These are phyloP conservation scores for Acromyrmex charruanus DNA, from an alignment of 1,140 invertebrate genomes.

Conservation along the genomic window DNA sequence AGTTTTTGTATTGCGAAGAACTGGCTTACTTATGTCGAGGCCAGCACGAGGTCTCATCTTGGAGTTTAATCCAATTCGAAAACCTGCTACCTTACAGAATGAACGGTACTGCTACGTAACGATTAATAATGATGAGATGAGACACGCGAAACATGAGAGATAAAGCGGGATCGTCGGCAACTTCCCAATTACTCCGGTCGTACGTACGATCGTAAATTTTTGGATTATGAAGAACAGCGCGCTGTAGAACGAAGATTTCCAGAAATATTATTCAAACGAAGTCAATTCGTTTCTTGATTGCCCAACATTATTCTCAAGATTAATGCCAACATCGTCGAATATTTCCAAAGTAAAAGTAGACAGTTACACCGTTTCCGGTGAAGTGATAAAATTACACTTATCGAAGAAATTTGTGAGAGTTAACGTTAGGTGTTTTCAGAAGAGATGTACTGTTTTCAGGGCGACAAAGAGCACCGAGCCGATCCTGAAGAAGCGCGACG, in stretches of 20 bases:
- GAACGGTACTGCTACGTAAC: conserved; percentile 6
- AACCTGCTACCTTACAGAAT: background rate
- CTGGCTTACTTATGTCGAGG: background rate
- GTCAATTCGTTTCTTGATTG: background rate
- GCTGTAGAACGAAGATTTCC: background rate
- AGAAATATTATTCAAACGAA: background rate
- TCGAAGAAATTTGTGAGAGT: background rate
- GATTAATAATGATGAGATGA: conserved; percentile 39
- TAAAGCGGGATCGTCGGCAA: background rate
- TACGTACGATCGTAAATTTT: background rate
- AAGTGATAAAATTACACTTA: background rate
- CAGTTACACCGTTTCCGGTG: background rate
- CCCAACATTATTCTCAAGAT: background rate
- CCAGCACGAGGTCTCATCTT: background rate
- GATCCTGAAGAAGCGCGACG: conserved; percentile 70
- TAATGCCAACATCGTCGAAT: background rate
- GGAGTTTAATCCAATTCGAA: conserved; percentile 29
- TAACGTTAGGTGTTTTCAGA: background rate
- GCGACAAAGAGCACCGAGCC: conserved; percentile 68
- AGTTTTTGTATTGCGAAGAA: background rate
- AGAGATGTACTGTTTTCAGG: conserved; percentile 26
- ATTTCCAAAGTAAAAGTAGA: background rate
- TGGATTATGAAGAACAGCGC: conserved; percentile 2
- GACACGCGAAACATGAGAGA: background rate
- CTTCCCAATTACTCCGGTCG: background rate